These are phyloP conservation scores for Tyto alba DNA, from an alignment of 2,113 vertebrate genomes.

Conservation along the genomic window DNA sequence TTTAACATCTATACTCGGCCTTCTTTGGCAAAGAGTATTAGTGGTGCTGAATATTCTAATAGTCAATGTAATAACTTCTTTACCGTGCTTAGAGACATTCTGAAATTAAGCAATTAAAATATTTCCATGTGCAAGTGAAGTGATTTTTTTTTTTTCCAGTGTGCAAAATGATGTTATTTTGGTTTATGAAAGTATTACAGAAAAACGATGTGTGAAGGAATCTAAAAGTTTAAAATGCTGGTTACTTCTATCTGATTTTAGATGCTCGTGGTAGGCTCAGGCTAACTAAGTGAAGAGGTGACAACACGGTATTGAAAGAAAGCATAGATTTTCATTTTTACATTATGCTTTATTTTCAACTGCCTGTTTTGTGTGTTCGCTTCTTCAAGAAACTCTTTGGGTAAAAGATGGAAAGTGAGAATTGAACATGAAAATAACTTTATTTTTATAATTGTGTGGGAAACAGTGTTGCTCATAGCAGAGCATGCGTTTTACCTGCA, in stretches of 20 bases:
- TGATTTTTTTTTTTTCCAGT: neutral
- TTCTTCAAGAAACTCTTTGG: neutral
- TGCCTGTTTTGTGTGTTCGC: neutral
- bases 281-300: neutral
- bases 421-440: neutral
- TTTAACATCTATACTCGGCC: neutral
- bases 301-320: neutral
- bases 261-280: neutral
- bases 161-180: neutral
- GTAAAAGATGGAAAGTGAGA: neutral
- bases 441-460: neutral
- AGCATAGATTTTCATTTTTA: neutral
- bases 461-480: neutral
- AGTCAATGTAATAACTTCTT: neutral
- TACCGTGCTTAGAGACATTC: neutral
- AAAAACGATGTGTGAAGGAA: neutral
- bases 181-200: neutral
- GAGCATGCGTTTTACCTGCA: rapidly evolving
- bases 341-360: neutral
- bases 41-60: neutral
- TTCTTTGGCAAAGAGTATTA: neutral
- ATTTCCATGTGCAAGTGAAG: neutral
- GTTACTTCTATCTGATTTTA: neutral
- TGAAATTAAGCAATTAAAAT: neutral
- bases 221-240: neutral